phyloP scores from a whole-genome alignment of 2,797 vertebrate genomes.

The Cyclopterus lumpus region DNA sequence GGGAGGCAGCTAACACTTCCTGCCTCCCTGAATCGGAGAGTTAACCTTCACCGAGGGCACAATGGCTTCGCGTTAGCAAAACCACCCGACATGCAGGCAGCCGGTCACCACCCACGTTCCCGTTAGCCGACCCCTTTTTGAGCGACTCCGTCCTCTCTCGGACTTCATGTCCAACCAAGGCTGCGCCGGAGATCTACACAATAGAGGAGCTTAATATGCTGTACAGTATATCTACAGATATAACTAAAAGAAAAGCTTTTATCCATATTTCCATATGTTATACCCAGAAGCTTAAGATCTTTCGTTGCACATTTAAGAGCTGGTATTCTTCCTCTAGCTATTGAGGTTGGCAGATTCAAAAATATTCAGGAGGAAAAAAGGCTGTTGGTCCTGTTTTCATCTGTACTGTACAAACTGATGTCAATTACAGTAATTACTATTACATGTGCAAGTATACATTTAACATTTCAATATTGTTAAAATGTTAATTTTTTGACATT shows the following conservation, averaged over 20 bases:
- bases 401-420: neutral
- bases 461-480: neutral
- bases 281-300: conserved; percentile 18
- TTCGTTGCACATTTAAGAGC: neutral
- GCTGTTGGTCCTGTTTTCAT: neutral
- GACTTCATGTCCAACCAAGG: conserved; percentile 40
- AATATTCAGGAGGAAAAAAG: conserved; percentile 1
- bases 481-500: neutral
- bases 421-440: neutral
- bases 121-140: conserved; percentile 66
- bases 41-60: conserved; percentile 80
- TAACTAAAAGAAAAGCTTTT: conserved; percentile 7
- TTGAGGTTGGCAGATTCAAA: conserved; percentile 10
- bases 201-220: conserved; percentile 15
- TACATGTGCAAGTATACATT: neutral
- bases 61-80: conserved; percentile 78
- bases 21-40: conserved; percentile 77
- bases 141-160: conserved; percentile 42
- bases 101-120: conserved; percentile 71
- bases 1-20: conserved; percentile 81
- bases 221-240: conserved; percentile 1
- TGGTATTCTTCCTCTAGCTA: conserved; percentile 3
- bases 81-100: conserved; percentile 69
- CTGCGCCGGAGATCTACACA: conserved; percentile 39
- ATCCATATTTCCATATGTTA: conserved; percentile 16